Evolutionary conservation across 2,113 vertebrate species (phyloP).

Genomic region (Paraplagusia blochii): DNA sequence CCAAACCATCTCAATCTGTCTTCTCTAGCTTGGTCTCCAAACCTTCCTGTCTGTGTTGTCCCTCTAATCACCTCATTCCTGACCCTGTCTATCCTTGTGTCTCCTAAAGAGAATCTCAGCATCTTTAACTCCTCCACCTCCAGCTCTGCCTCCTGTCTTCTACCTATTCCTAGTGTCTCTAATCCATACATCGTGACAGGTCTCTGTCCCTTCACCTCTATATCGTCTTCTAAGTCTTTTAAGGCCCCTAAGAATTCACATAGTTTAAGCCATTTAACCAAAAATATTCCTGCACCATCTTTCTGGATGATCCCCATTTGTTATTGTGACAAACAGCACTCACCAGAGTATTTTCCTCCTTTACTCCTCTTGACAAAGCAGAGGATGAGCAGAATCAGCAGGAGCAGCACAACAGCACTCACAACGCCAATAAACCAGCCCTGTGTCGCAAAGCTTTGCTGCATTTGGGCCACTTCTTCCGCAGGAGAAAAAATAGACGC

Average conservation of each 20-base stretch:
- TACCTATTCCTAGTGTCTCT: too few relatives aligned
- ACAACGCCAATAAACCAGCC: conserved; percentile 90
- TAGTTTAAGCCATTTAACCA: background rate
- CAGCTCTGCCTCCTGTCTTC: too few relatives aligned
- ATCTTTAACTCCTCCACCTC: too few relatives aligned
- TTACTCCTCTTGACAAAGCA: conserved; percentile 91
- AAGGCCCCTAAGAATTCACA: background rate
- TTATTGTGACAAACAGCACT: conserved; percentile 1
- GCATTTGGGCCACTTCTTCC: conserved; percentile 58
- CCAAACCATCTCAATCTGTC: too few relatives aligned
- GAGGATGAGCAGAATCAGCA: conserved; percentile 83
- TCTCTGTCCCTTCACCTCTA: too few relatives aligned
- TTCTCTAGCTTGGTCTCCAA: too few relatives aligned
- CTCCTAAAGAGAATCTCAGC: too few relatives aligned
- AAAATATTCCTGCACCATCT: background rate
- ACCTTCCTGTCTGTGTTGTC: too few relatives aligned
- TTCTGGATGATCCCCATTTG: background rate
- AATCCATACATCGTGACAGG: too few relatives aligned
- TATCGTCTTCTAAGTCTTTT: too few relatives aligned
- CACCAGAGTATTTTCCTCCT: conserved; percentile 91
- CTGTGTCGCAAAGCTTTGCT: conserved; percentile 75
- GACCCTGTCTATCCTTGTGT: too few relatives aligned
- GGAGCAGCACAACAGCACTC: conserved; percentile 79
- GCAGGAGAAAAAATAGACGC: background rate
- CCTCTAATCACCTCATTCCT: too few relatives aligned